Percentiles rank a stretch among this genome's conserved stretches.
Conservation (phyloP, 2,113 vertebrate genomes). For the Oenanthe melanoleuca region DNA sequence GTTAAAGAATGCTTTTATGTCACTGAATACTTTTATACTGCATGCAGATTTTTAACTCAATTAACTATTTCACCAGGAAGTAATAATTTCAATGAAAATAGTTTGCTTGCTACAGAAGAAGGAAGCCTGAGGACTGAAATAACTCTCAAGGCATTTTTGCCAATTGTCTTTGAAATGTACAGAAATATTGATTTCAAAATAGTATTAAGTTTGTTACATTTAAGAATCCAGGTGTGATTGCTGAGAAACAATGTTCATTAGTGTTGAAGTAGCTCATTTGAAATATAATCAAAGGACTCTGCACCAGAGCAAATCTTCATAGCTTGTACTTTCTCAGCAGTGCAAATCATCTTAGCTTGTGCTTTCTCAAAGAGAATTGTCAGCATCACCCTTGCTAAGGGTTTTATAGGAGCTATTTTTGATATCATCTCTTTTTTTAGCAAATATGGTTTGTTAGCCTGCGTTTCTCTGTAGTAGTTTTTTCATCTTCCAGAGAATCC, state of each 20-base stretch:
- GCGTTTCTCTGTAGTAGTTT: background rate
- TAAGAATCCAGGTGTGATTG: background rate
- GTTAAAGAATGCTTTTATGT: background rate
- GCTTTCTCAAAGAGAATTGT: background rate
- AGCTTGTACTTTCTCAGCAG: background rate
- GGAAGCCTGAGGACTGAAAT: background rate
- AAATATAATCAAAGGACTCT: background rate
- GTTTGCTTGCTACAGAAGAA: background rate
- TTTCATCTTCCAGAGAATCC: background rate
- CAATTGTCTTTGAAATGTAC: background rate
- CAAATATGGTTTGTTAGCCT: background rate
- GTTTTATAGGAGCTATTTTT: constrained; percentile 12
- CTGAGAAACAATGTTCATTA: background rate
- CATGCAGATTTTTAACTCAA: background rate
- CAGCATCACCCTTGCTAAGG: background rate
- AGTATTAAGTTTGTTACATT: background rate
- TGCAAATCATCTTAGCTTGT: background rate
- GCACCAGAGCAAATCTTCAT: background rate
- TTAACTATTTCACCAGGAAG: background rate
- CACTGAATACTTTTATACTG: background rate
- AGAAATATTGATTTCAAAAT: background rate
- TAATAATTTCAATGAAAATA: background rate
- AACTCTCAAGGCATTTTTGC: background rate
- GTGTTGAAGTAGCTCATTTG: background rate
- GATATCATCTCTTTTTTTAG: background rate